phyloP scores from a whole-genome alignment of 2,113 vertebrate genomes.

The Tichodroma muraria region DNA sequence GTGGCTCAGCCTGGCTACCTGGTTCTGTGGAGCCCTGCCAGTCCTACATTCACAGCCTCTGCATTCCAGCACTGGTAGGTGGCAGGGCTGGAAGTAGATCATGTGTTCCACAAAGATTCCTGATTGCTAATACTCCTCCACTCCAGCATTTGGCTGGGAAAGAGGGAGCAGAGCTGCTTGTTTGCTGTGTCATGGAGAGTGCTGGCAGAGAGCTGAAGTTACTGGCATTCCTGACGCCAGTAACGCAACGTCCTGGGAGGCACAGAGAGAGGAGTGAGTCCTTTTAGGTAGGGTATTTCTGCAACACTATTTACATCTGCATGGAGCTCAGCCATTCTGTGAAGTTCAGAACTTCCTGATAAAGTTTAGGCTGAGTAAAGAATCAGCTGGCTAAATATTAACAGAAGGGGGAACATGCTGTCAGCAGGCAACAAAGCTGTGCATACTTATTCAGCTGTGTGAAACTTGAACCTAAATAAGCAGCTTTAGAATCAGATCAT shows the following conservation, averaged over 20 bases:
- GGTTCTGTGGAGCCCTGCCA: not conserved
- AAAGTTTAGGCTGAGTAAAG: not conserved
- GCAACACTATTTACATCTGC: not conserved
- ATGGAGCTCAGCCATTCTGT: not conserved
- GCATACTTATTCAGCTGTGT: not conserved
- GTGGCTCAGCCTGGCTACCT: not conserved
- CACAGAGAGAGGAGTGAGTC: not conserved
- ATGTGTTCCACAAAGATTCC: not conserved
- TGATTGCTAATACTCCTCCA: not conserved
- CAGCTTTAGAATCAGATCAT: not conserved
- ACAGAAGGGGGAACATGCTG: not conserved
- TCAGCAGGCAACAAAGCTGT: not conserved
- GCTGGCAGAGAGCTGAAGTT: not conserved
- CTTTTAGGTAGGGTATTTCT: not conserved
- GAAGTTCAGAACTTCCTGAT: not conserved
- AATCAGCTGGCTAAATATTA: slow-evolving; percentile 31
- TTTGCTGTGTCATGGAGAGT: not conserved
- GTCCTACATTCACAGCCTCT: not conserved
- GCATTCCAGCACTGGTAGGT: not conserved
- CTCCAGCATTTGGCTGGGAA: not conserved
- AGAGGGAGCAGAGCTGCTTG: not conserved
- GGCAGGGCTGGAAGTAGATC: not conserved
- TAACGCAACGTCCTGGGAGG: not conserved
- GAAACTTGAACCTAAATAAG: not conserved
- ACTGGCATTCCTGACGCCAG: not conserved